Percentiles rank a stretch among this genome's conserved stretches.
Conservation (phyloP, 1,140 invertebrate genomes). For the Zaprionus vittiger region DNA sequence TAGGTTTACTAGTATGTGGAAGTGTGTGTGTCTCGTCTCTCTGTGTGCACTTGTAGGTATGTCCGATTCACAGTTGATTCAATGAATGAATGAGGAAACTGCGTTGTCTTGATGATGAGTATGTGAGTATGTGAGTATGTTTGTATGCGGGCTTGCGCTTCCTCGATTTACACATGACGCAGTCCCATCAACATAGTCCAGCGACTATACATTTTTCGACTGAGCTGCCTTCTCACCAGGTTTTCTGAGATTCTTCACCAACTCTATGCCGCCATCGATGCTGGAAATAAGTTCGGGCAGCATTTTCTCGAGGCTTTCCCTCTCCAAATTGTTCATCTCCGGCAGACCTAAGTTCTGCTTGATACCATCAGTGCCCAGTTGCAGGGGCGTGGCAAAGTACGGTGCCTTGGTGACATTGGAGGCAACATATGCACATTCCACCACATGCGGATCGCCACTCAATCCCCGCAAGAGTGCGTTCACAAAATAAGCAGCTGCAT, state of each 20-base stretch:
- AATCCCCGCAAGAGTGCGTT: constrained; percentile 91
- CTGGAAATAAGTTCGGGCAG: constrained; percentile 96
- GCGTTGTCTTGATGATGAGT: neutral
- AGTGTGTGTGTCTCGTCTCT: neutral
- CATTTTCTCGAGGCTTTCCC: constrained; percentile 92
- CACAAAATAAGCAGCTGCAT: constrained; percentile 95
- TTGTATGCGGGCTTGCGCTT: neutral
- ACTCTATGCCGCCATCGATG: constrained; percentile 96
- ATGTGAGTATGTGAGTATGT: neutral
- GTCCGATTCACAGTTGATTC: constrained; percentile 9
- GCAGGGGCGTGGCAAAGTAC: constrained; percentile 97
- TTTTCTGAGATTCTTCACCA: constrained; percentile 84
- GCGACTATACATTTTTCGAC: neutral
- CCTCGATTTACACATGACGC: neutral
- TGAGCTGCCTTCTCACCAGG: neutral
- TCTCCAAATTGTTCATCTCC: constrained; percentile 93
- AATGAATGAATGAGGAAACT: constrained; percentile 32
- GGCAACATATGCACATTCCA: constrained; percentile 96
- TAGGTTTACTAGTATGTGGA: neutral
- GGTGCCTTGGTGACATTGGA: constrained; percentile 94
- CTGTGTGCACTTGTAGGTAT: constrained; percentile 9
- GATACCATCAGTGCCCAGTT: constrained; percentile 95
- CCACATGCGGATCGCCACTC: constrained; percentile 92
- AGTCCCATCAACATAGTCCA: too few species aligned
- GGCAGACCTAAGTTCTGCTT: constrained; percentile 96